These are phyloP conservation scores for Zaprionus vittiger DNA, from an alignment of 1,140 invertebrate genomes.

Conservation along the genomic window DNA sequence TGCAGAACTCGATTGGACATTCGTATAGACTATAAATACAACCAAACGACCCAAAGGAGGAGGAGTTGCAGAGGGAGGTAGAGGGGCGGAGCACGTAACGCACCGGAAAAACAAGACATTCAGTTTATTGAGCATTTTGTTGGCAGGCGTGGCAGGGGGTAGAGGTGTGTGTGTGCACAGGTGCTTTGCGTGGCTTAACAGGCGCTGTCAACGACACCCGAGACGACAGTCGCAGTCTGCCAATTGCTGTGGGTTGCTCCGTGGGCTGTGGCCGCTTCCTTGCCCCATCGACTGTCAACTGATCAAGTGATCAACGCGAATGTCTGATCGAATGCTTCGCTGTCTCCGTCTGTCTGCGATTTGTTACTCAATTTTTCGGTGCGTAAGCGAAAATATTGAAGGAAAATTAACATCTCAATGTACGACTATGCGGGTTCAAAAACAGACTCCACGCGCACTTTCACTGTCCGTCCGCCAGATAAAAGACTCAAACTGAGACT, in stretches of 20 bases:
- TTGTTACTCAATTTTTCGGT: constrained; percentile 56
- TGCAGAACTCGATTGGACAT: constrained; percentile 66
- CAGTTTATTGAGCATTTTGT: constrained; percentile 74
- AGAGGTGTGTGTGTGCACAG: no score
- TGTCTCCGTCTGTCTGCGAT: constrained; percentile 17
- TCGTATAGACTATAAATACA: constrained; percentile 36
- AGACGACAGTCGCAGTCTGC: constrained; percentile 4
- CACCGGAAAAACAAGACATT: constrained; percentile 79
- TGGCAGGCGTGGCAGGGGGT: neutral
- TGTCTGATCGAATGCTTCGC: constrained; percentile 17
- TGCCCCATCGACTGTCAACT: constrained; percentile 30
- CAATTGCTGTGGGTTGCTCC: constrained; percentile 13
- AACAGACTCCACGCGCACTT: constrained; percentile 48
- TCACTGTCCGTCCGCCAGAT: constrained; percentile 45
- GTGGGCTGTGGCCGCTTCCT: constrained; percentile 33
- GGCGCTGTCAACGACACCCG: constrained; percentile 44
- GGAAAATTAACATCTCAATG: constrained; percentile 71
- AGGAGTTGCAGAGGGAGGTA: neutral
- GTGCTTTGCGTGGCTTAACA: constrained; percentile 1
- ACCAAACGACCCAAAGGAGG: neutral
- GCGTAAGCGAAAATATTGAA: constrained; percentile 51
- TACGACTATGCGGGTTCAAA: constrained; percentile 32
- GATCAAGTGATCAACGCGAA: constrained; percentile 7
- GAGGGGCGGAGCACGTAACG: constrained; percentile 53
- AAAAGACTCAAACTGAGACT: constrained; percentile 6